phyloP scores from a whole-genome alignment of 2,113 vertebrate genomes.

The Epinephelus lanceolatus region DNA sequence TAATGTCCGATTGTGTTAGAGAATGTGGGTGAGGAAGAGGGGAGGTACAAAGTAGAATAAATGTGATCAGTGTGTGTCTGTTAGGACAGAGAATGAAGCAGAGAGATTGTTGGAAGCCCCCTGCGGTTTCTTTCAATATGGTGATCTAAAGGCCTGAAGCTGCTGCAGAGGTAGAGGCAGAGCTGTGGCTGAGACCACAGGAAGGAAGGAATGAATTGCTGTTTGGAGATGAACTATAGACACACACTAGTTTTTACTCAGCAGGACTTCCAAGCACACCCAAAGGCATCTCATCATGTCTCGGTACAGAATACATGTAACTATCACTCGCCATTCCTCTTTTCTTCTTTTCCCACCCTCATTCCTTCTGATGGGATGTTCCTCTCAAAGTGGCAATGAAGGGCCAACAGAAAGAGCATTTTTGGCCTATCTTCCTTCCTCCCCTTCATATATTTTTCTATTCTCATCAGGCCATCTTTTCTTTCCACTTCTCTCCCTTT shows the following conservation, averaged over 20 bases:
- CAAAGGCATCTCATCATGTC: constrained; percentile 39
- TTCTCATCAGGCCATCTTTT: neutral
- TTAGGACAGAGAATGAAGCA: constrained; percentile 24
- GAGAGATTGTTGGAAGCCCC: constrained; percentile 35
- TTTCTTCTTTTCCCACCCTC: neutral
- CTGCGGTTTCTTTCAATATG: constrained; percentile 49
- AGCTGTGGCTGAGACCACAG: constrained; percentile 18
- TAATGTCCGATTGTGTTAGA: neutral
- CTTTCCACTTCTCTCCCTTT: neutral
- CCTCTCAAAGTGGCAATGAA: constrained; percentile 27
- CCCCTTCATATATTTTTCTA: neutral
- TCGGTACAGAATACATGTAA: constrained; percentile 18
- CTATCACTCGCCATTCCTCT: constrained; percentile 15
- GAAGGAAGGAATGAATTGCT: constrained; percentile 40
- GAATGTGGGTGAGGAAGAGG: constrained; percentile 1
- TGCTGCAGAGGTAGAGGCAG: constrained; percentile 29
- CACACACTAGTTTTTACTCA: constrained; percentile 53
- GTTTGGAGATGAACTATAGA: constrained; percentile 46
- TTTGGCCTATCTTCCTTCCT: neutral
- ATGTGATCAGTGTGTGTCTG: constrained; percentile 35
- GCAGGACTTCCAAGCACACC: constrained; percentile 35
- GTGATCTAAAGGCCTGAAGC: constrained; percentile 42
- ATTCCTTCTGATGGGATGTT: constrained; percentile 15
- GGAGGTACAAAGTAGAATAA: constrained; percentile 17
- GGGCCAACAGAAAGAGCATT: neutral